These are phyloP conservation scores for Hydractinia echinata DNA, from an alignment of 30 jellyfish, hydroid and myxozoan genomes.

Conservation along the genomic window DNA sequence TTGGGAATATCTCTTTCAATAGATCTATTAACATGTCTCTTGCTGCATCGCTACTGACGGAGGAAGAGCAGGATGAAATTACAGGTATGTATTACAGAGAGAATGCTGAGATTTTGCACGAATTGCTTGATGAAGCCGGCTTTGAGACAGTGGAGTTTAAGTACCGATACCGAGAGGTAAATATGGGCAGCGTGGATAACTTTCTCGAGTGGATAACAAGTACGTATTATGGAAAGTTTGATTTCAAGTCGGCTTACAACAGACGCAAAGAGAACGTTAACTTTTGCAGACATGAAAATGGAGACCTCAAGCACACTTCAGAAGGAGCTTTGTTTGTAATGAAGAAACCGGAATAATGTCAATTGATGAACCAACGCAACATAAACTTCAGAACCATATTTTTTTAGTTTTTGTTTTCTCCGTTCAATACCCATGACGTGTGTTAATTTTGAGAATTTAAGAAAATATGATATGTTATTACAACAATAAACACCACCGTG, in stretches of 20 bases:
- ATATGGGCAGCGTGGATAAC: constrained; percentile 22
- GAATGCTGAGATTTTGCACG: constrained; percentile 8
- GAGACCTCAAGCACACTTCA: constrained; percentile 32
- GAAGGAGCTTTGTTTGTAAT: constrained; percentile 33
- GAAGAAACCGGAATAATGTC: constrained; percentile 12
- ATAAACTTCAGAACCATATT: no score
- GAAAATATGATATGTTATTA: no score
- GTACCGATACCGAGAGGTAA: constrained; percentile 21
- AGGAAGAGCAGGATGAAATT: constrained; percentile 40
- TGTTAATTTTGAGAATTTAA: no score
- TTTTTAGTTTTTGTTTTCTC: no score
- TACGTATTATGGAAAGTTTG: constrained; percentile 34
- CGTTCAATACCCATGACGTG: no score
- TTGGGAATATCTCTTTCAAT: constrained; percentile 39
- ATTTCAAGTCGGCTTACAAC: constrained; percentile 23
- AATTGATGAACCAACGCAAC: no score
- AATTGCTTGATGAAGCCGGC: constrained; percentile 31
- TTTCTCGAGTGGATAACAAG: constrained; percentile 35
- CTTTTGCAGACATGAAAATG: constrained; percentile 14
- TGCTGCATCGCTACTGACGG: constrained; percentile 27
- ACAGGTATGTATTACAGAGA: constrained; percentile 23
- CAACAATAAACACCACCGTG: no score
- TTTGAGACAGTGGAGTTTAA: constrained; percentile 26
- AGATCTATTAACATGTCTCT: constrained; percentile 24
- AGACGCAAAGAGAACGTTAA: background rate